Percentiles rank a stretch among this genome's conserved stretches.
Evolutionary conservation across 2,888 invertebrate genomes (phyloP).

Genomic region (Allophyes oxyacanthae): DNA sequence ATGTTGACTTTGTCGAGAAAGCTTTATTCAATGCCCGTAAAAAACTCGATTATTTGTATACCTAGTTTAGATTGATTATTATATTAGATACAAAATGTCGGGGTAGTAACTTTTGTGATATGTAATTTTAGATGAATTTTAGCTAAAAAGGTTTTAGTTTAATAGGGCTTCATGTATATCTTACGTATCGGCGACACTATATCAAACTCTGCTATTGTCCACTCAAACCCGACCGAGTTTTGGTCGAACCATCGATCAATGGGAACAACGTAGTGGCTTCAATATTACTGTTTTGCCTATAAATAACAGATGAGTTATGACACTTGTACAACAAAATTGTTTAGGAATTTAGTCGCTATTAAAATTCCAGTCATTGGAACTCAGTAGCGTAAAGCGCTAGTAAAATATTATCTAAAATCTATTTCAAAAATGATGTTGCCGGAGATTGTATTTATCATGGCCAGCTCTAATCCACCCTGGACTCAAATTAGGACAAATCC

Average conservation of each 20-base stretch:
- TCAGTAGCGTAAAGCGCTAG: too few relatives aligned
- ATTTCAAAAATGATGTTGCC: too few relatives aligned
- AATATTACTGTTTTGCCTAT: slow-evolving; percentile 42
- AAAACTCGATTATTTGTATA: too few relatives aligned
- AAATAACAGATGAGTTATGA: slow-evolving; percentile 30
- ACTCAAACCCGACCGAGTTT: slow-evolving; percentile 31
- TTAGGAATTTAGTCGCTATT: neutral
- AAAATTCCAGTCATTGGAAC: too few relatives aligned
- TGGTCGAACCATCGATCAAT: slow-evolving; percentile 43
- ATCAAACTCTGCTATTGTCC: slow-evolving; percentile 25
- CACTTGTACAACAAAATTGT: neutral
- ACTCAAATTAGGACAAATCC: too few relatives aligned
- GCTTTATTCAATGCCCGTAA: too few relatives aligned
- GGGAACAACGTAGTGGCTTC: slow-evolving; percentile 41
- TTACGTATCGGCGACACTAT: slow-evolving; percentile 37
- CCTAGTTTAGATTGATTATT: slow-evolving; percentile 2
- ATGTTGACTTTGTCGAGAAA: too few relatives aligned
- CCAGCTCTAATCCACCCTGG: too few relatives aligned
- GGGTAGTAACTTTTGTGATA: slow-evolving; percentile 1
- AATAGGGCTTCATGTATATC: slow-evolving; percentile 17
- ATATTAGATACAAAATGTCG: slow-evolving; percentile 18
- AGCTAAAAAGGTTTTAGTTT: slow-evolving; percentile 31
- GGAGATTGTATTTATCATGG: too few relatives aligned
- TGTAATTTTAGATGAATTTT: slow-evolving; percentile 13
- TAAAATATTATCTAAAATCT: too few relatives aligned